Base-by-base conservation (phyloP, 2,113 vertebrate genomes). In the Pseudorhombus dupliciocellatus region DNA sequence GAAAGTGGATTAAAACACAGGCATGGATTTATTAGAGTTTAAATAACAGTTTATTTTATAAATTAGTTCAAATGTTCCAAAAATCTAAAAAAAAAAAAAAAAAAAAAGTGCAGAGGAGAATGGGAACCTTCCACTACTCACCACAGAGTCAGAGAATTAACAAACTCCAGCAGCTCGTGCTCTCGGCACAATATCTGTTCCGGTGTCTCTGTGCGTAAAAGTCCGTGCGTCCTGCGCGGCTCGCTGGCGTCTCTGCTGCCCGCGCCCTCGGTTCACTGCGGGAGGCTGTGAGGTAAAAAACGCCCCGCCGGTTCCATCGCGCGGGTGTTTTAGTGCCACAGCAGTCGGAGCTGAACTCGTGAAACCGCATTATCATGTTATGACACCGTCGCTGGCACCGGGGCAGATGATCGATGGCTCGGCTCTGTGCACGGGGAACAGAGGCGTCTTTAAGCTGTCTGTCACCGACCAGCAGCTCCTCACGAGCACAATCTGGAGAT, bases 321-420 rank as follows among this genome's bases (percentile, higher is more conserved):
- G 88, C 86, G 50, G 72, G 72, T 74, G 89, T 81, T 71, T 30
- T 40, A 7, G 34, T 44, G 37, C 37, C 37, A 40, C 37, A 40
- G 37, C 84, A 77, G 83, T 83, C 85, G 65, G 67, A 71, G 57
- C 66, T 42, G 83, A 69, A 84, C 69, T 83, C 42, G 79, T 88
- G 88, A 90, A 84, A 76, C 58, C 84, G 77, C 69, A 76, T 83
- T 83, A 81, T 91, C 84, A 46, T 90, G 84, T 86, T 88, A 84
- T 92, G 86, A 92, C 83, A 63, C 84, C 65, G 71, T 83, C 73
- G 63, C 71, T 86, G 74, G 83, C 87, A 81, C 75, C 60, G 64
- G 61, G 79, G 67, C 44, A 66, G 68, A 81, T 83, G 89, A 80
- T 82, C 84, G 84, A 90, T 88, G 87, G 80, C 55, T 80, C 77